Evolutionary conservation across 2,797 vertebrate species (phyloP), one percentile per base, ranked within the genome.

Genomic region (Podarcis siculus): DNA sequence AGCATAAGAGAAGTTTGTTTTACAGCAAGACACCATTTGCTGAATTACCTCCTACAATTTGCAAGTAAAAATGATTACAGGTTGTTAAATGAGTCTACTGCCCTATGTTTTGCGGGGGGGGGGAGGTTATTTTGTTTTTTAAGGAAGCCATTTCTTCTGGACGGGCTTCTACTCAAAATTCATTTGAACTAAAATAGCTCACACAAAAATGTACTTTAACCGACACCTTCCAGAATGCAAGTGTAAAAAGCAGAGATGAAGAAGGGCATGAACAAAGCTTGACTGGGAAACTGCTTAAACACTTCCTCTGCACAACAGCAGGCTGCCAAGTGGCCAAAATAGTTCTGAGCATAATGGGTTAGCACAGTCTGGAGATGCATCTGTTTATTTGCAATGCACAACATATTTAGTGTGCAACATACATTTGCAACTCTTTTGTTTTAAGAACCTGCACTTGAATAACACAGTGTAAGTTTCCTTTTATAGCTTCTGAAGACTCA

Each of bases 61-160:
- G 90, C 87, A 95, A 96, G 97, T 90, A 83, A 90, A 30, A 95
- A 93, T 83, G 95, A 94, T 93, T 96, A 95, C 94, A 95, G 95
- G 35, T 95, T 93, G 93, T 94, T 89, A 82, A 32, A 89, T 35
- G 21, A 72, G 23, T 55, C 86, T 15, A 94, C 88, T 89, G 91
- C 90, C 90, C 86, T 96, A 92, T 96, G 84, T 23, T 64, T 64
- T 23, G 17, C 21, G 6, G 6, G 21, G 58, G 45, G 13, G 1
- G 3, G 45, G 45, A 0, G 0, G 10, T 13, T 49, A 86, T 90
- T 90, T 58, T n/a, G 0, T 72, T 49, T 82, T 71, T 10, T 35
- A 30, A 80, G 89, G 15, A 92, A 96, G 69, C 73, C 82, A 69
- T 82, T 88, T 87, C 32, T n/a, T 64, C 73, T 55, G 32, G 61